Evolutionary conservation across 1,140 invertebrate genomes (phyloP).

Genomic region (Drosophila tsacasi): DNA sequence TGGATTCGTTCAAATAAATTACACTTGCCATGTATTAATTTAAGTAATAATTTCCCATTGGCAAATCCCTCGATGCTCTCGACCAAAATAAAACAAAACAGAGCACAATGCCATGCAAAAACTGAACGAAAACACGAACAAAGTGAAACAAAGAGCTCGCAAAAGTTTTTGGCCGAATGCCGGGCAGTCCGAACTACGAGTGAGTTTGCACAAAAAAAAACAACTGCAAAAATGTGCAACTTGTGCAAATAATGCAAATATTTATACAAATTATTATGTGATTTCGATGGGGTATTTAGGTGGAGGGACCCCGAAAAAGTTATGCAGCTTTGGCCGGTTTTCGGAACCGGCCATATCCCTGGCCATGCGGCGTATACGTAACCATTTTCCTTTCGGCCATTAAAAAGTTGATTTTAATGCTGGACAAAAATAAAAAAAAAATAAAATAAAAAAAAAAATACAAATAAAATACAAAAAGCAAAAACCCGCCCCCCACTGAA

Average conservation of each 20-base stretch:
- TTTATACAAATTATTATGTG: slow-evolving; percentile 79
- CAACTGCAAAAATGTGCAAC: slow-evolving; percentile 44
- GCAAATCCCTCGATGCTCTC: slow-evolving; percentile 57
- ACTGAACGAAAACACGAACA: slow-evolving; percentile 6
- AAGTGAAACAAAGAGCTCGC: slow-evolving; percentile 45
- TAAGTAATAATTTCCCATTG: slow-evolving; percentile 67
- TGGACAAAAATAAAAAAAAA: not conserved
- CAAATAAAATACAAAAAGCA: too few relatives aligned
- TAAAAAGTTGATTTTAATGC: slow-evolving; percentile 72
- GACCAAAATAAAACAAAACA: slow-evolving; percentile 20
- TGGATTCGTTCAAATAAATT: slow-evolving; percentile 51
- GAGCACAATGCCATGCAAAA: slow-evolving; percentile 15
- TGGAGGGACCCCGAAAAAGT: slow-evolving; percentile 14
- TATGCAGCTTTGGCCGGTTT: slow-evolving; percentile 39
- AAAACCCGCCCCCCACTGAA: slow-evolving; percentile 3
- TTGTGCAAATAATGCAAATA: slow-evolving; percentile 72
- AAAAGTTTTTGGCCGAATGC: slow-evolving; percentile 29
- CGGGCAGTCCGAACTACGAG: slow-evolving; percentile 1
- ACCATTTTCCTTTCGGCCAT: slow-evolving; percentile 76
- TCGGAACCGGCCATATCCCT: slow-evolving; percentile 35
- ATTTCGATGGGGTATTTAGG: slow-evolving; percentile 43
- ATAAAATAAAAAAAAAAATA: not conserved
- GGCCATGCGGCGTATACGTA: slow-evolving; percentile 54
- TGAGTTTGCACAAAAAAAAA: slow-evolving; percentile 19
- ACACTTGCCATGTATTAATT: slow-evolving; percentile 66